phyloP scores from a whole-genome alignment of 1,140 invertebrate species.

The Stenopsyche tienmushanensis region DNA sequence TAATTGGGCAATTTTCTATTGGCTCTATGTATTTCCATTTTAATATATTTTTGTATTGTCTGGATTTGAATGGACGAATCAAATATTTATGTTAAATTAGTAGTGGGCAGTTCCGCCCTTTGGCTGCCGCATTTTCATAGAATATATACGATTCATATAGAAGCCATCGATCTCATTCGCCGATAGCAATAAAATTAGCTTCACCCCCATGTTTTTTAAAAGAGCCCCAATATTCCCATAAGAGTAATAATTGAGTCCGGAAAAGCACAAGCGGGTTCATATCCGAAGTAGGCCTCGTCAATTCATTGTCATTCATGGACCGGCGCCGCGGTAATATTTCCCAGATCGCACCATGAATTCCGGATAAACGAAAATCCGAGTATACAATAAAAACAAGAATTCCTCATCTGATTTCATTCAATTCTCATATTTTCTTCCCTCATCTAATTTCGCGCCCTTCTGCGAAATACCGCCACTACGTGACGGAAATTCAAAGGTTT shows the following conservation, averaged over 20 bases:
- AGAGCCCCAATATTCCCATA: no score
- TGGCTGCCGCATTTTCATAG: no score
- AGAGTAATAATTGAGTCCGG: constrained; percentile 1
- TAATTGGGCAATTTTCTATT: no score
- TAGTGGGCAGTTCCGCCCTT: no score
- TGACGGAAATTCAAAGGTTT: constrained; percentile 21
- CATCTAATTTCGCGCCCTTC: constrained; percentile 31
- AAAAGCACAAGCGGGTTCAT: background rate
- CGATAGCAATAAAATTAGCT: no score
- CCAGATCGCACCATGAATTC: constrained; percentile 8
- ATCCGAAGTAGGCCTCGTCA: background rate
- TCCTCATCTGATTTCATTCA: constrained; percentile 35
- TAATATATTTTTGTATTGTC: no score
- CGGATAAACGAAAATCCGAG: constrained; percentile 11
- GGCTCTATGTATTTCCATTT: no score
- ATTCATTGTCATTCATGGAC: constrained; percentile 25
- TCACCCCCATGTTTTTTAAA: no score
- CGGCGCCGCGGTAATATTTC: constrained; percentile 21
- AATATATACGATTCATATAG: no score
- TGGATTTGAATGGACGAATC: no score
- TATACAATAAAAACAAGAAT: constrained; percentile 28
- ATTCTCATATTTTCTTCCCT: constrained; percentile 30
- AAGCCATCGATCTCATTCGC: no score
- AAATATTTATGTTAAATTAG: no score
- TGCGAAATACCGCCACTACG: constrained; percentile 23